phyloP scores from a whole-genome alignment of 2,888 invertebrate genomes.

The Formica aserva region DNA sequence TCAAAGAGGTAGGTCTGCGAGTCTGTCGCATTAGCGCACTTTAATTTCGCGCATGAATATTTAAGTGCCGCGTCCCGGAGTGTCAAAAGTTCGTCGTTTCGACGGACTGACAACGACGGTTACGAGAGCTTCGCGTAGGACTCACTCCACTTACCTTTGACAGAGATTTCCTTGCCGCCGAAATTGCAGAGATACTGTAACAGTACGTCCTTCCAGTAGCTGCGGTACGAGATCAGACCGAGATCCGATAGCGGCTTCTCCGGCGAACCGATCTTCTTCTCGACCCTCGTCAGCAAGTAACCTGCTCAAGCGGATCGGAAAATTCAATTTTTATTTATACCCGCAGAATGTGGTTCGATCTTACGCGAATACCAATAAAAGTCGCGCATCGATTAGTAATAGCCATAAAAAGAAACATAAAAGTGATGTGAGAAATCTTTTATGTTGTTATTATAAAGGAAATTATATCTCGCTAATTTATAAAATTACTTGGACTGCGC shows the following conservation, averaged over 20 bases:
- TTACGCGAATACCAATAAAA: background rate
- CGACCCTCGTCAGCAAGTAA: slow-evolving; percentile 97
- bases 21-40: slow-evolving; percentile 24
- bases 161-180: slow-evolving; percentile 95
- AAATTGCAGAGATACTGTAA: slow-evolving; percentile 96
- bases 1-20: background rate
- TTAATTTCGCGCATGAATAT: slow-evolving; percentile 46
- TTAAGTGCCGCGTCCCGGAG: slow-evolving; percentile 11
- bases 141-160: slow-evolving; percentile 90
- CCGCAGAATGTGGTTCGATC: background rate
- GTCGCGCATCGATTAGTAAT: background rate
- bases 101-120: background rate
- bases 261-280: slow-evolving; percentile 99
- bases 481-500: too few species aligned
- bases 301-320: slow-evolving; percentile 88
- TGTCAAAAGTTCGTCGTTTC: background rate
- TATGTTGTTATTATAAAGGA: background rate
- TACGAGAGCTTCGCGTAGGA: background rate
- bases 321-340: background rate
- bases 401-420: background rate
- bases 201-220: slow-evolving; percentile 99
- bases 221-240: slow-evolving; percentile 98
- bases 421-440: background rate
- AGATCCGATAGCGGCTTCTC: slow-evolving; percentile 99
- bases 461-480: background rate